These are phyloP conservation scores for Heloderma charlesbogerti DNA, from an alignment of 2,113 vertebrate species.

Conservation along the genomic window DNA sequence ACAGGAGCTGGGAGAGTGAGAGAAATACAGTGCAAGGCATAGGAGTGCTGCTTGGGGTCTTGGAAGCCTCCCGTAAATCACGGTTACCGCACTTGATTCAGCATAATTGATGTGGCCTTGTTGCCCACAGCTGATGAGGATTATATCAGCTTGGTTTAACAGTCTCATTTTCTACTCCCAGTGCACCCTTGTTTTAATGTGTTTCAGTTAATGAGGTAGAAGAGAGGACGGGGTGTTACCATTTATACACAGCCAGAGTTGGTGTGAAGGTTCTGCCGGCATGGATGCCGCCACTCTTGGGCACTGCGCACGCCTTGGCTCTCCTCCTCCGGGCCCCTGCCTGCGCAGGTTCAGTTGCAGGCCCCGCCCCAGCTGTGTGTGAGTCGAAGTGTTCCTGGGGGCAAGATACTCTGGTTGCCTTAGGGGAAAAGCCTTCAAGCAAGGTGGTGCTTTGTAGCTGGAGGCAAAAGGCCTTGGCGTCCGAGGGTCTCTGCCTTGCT, in stretches of 20 bases:
- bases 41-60: slow-evolving; percentile 49
- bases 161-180: slow-evolving; percentile 83
- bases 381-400: background rate
- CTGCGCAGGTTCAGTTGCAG: background rate
- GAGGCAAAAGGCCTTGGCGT: background rate
- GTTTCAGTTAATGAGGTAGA: slow-evolving; percentile 84
- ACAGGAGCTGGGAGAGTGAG: background rate
- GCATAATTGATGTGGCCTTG: slow-evolving; percentile 70
- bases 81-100: slow-evolving; percentile 48
- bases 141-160: slow-evolving; percentile 82
- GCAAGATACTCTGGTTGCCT: background rate
- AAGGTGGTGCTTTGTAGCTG: background rate
- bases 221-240: slow-evolving; percentile 80
- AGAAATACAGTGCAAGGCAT: background rate
- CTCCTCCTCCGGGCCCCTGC: too few species aligned
- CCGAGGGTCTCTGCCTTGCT: background rate
- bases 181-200: slow-evolving; percentile 82
- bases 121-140: slow-evolving; percentile 81
- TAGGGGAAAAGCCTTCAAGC: background rate
- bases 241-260: slow-evolving; percentile 73
- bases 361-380: background rate
- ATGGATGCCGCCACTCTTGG: background rate
- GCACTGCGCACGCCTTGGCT: too few species aligned
- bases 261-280: slow-evolving; percentile 47
- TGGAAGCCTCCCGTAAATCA: slow-evolving; percentile 17